These are phyloP conservation scores for Pyrrhosoma nymphula DNA, from an alignment of 2,888 invertebrate genomes.

Conservation along the genomic window DNA sequence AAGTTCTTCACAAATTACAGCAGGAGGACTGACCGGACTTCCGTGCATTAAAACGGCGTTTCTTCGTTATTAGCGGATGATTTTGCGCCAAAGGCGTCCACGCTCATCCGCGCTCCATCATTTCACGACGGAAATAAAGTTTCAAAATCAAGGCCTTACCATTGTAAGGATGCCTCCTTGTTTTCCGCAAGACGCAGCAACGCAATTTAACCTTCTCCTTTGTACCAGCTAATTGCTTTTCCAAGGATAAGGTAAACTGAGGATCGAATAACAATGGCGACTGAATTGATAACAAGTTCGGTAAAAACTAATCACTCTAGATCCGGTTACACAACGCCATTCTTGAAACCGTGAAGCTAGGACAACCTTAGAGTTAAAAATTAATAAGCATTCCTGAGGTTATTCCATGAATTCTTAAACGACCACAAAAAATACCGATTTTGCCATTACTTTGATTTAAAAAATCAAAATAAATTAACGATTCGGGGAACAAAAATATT, in stretches of 20 bases:
- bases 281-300: neutral
- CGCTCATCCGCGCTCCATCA: neutral
- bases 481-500: too few species aligned
- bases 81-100: neutral
- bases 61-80: neutral
- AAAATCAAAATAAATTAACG: too few species aligned
- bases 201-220: neutral
- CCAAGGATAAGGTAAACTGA: neutral
- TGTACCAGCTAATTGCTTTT: neutral
- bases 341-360: too few species aligned
- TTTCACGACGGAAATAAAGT: neutral
- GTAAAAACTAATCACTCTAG: neutral
- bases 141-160: neutral
- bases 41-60: neutral
- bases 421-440: too few species aligned
- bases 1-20: neutral
- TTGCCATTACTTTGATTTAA: too few species aligned
- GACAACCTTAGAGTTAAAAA: too few species aligned
- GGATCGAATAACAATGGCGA: neutral
- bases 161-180: neutral
- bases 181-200: neutral
- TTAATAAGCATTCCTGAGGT: too few species aligned
- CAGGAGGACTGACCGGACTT: neutral
- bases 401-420: too few species aligned
- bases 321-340: neutral